Percentiles rank a stretch among this genome's conserved stretches.
phyloP scores from a whole-genome alignment of 2,888 invertebrate species.

The Hypselothyrea guttata region DNA sequence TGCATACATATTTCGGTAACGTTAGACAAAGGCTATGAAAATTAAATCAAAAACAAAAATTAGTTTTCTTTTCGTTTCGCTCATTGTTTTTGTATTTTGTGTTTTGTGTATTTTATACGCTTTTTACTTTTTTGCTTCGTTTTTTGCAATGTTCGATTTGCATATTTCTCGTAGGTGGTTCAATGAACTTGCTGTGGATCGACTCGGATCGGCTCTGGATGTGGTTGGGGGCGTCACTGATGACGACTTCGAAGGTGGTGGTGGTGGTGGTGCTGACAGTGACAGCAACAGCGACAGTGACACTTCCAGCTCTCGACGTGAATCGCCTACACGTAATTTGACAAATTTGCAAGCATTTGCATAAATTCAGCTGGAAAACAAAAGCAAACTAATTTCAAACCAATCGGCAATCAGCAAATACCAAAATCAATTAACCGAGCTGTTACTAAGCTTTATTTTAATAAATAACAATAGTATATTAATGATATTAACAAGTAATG shows the following conservation, averaged over 20 bases:
- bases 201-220: conserved; percentile 27
- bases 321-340: conserved; percentile 67
- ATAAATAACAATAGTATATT: background rate
- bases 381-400: conserved; percentile 41
- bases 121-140: conserved; percentile 23
- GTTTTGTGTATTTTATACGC: conserved; percentile 29
- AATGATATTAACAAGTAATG: background rate
- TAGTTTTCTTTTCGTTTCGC: conserved; percentile 59
- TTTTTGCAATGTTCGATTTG: conserved; percentile 67
- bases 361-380: conserved; percentile 48
- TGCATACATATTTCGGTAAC: conserved; percentile 39
- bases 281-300: conserved; percentile 30
- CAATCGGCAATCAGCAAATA: conserved; percentile 42
- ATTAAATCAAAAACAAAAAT: conserved; percentile 60
- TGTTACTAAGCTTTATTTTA: conserved; percentile 12
- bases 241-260: conserved; percentile 43
- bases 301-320: conserved; percentile 51
- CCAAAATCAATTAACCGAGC: conserved; percentile 28
- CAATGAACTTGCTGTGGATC: conserved; percentile 66
- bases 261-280: conserved; percentile 10
- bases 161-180: conserved; percentile 77
- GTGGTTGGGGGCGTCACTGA: conserved; percentile 60
- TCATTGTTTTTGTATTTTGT: conserved; percentile 44
- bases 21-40: conserved; percentile 62
- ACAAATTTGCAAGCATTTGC: conserved; percentile 71